These are phyloP conservation scores for Indicator indicator DNA, from an alignment of 2,113 vertebrate species.

Conservation along the genomic window DNA sequence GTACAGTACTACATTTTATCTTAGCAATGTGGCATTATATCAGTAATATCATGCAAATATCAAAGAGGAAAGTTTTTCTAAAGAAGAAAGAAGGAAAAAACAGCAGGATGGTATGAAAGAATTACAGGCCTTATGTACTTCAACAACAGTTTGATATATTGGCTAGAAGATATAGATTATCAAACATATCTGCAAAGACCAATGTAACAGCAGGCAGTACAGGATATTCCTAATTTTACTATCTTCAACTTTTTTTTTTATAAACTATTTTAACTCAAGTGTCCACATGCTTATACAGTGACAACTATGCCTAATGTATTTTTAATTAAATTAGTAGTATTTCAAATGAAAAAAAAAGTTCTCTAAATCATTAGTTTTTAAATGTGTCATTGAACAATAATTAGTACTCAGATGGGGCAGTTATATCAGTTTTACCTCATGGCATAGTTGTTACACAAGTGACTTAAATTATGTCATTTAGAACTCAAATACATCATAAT, in stretches of 20 bases:
- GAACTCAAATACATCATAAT: neutral
- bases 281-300: neutral
- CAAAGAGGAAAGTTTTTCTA: neutral
- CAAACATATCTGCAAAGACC: neutral
- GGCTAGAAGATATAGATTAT: neutral
- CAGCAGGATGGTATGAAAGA: neutral
- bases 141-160: neutral
- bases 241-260: neutral
- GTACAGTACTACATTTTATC: neutral
- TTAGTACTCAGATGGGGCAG: neutral
- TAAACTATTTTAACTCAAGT: neutral
- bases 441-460: neutral
- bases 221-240: neutral
- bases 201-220: neutral
- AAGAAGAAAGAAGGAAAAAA: neutral
- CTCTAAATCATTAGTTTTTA: neutral
- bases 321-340: neutral
- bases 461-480: neutral
- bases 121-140: neutral
- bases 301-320: neutral
- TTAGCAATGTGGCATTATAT: conserved; percentile 17
- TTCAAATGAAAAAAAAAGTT: neutral
- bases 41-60: conserved; percentile 6
- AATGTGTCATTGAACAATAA: neutral
- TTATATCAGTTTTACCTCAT: neutral